A percentile compares a stretch with the other conserved stretches of the same genome.
Evolutionary conservation across 2,113 vertebrate species (phyloP).

Genomic region (Colius striatus): DNA sequence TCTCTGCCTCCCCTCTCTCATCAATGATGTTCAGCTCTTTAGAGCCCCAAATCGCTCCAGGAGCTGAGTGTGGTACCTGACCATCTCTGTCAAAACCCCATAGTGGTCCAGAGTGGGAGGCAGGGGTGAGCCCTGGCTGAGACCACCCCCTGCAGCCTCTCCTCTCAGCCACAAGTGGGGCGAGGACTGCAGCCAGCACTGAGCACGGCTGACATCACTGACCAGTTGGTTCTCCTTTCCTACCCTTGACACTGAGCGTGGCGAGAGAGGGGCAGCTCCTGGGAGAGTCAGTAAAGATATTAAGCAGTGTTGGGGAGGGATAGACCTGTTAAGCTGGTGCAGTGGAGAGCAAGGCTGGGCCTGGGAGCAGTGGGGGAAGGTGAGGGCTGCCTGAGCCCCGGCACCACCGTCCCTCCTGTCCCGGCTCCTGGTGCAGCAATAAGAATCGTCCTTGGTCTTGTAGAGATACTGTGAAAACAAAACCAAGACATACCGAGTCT

Average conservation of each 20-base stretch:
- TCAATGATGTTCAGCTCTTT: neutral
- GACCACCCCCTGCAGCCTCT: neutral
- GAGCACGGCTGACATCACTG: rapidly evolving
- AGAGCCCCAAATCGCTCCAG: neutral
- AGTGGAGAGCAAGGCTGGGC: neutral
- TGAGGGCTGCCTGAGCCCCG: neutral
- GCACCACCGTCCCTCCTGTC: neutral
- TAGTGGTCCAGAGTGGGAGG: neutral
- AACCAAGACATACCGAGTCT: constrained; percentile 51
- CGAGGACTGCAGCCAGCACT: neutral
- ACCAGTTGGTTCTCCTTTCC: neutral
- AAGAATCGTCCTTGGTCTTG: constrained; percentile 59
- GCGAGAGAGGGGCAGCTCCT: neutral
- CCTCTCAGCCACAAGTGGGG: neutral
- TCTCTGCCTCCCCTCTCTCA: neutral
- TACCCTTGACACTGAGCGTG: neutral
- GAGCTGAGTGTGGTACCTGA: neutral
- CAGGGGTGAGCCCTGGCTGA: neutral
- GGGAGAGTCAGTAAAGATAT: rapidly evolving
- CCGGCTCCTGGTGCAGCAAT: constrained; percentile 68
- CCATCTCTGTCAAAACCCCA: neutral
- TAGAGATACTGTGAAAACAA: constrained; percentile 78
- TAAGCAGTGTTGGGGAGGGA: neutral
- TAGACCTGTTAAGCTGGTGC: neutral
- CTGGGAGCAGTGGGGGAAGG: neutral